phyloP scores from a whole-genome alignment of 2,113 vertebrate genomes.

The Crotalus tigris region DNA sequence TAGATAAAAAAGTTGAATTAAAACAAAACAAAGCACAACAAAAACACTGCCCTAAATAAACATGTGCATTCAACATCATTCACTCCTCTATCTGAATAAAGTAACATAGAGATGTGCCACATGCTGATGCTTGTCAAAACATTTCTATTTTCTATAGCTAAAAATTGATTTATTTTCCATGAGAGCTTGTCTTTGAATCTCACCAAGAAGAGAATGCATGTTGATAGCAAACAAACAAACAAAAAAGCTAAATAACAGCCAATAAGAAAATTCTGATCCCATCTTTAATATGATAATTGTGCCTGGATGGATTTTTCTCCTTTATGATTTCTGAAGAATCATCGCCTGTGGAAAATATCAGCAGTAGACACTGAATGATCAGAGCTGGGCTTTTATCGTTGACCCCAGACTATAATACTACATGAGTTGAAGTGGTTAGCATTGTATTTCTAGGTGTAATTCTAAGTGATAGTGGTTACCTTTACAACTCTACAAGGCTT shows the following conservation, averaged over 20 bases:
- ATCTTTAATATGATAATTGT: background rate
- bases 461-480: background rate
- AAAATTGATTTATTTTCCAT: slow-evolving; percentile 34
- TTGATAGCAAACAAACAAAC: background rate
- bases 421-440: background rate
- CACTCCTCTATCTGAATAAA: background rate
- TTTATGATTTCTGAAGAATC: background rate
- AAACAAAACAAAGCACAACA: background rate
- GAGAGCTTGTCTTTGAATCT: background rate
- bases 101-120: background rate
- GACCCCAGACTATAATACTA: background rate
- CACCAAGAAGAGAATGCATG: background rate
- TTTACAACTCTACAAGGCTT: background rate
- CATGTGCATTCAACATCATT: background rate
- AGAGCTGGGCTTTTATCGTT: background rate
- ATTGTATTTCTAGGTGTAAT: background rate
- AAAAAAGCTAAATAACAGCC: background rate
- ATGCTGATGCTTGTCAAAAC: background rate
- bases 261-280: background rate
- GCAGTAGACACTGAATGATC: background rate
- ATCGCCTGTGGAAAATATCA: background rate
- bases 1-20: background rate
- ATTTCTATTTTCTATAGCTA: slow-evolving; percentile 18
- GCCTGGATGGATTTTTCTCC: background rate
- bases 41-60: background rate